Conservation (phyloP, 2,113 vertebrate species). For the Tricholaema leucomelas region DNA sequence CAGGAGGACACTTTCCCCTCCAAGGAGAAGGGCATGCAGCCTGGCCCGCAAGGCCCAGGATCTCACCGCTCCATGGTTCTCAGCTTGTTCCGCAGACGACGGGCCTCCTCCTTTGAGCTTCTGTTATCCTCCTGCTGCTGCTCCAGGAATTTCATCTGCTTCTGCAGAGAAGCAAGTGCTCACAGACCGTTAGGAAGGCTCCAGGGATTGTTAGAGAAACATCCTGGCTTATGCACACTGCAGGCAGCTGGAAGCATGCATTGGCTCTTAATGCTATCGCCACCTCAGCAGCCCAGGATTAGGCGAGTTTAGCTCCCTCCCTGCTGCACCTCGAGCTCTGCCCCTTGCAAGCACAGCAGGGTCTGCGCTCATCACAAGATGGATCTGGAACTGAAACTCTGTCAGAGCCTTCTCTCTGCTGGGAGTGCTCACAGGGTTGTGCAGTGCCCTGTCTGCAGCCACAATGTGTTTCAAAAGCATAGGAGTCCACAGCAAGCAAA, state of each 20-base stretch:
- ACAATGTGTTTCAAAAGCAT: not conserved
- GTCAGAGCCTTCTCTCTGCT: not conserved
- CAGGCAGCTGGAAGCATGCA: not conserved
- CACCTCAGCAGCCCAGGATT: conserved; percentile 20
- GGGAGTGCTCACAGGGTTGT: not conserved
- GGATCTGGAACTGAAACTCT: rapidly evolving
- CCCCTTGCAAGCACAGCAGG: not conserved
- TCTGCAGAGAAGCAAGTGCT: conserved; percentile 74
- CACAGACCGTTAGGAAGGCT: not conserved
- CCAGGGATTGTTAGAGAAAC: conserved; percentile 1
- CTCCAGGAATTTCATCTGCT: conserved; percentile 94
- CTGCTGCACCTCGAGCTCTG: not conserved
- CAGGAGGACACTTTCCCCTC: not conserved
- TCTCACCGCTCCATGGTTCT: conserved; percentile 87
- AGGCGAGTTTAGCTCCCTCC: not conserved
- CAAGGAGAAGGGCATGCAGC: not conserved
- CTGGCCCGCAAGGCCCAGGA: not conserved
- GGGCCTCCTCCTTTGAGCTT: conserved; percentile 86
- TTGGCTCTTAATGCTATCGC: not conserved
- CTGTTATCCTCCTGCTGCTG: conserved; percentile 84
- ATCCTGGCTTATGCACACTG: not conserved
- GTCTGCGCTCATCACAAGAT: not conserved
- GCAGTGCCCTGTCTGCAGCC: rapidly evolving
- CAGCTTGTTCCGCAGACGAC: conserved; percentile 83
- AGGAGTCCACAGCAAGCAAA: not conserved